These are phyloP conservation scores for Cliona cf. orientalis DNA, from an alignment of 37 sponge, comb jelly and placozoan species.

Conservation along the genomic window DNA sequence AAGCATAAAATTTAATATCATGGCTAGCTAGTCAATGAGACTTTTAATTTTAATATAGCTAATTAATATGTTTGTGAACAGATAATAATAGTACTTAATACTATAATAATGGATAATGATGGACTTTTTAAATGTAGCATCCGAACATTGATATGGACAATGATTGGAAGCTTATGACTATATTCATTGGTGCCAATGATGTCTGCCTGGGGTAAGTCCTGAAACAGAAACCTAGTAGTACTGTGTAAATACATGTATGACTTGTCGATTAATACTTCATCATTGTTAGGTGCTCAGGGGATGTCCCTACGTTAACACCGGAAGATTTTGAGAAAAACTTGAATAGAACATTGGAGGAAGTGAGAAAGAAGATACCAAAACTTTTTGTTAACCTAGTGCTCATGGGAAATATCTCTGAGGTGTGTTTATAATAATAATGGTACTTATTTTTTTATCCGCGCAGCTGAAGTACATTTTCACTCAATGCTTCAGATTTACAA, in stretches of 20 bases:
- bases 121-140: no score
- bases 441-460: no score
- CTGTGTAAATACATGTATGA: no score
- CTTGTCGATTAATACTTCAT: no score
- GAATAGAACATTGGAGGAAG: slow-evolving; percentile 48
- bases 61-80: no score
- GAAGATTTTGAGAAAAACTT: slow-evolving; percentile 73
- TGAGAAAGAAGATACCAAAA: slow-evolving; percentile 60
- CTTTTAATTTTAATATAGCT: no score
- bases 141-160: slow-evolving; percentile 72
- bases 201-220: slow-evolving; percentile 80
- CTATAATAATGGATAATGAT: no score
- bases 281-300: slow-evolving; percentile 78
- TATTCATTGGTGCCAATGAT: slow-evolving; percentile 84
- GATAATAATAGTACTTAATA: no score
- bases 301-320: slow-evolving; percentile 52
- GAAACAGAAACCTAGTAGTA: no score
- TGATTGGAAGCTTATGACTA: slow-evolving; percentile 86
- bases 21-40: no score
- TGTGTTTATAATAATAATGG: no score
- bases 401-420: slow-evolving; percentile 80
- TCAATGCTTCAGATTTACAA: slow-evolving; percentile 60
- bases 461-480: neutral
- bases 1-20: no score
- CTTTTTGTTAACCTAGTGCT: slow-evolving; percentile 81